Percentiles rank a stretch among this genome's conserved stretches.
phyloP scores from a whole-genome alignment of 2,888 invertebrate genomes.

The Petrolisthes manimaculis region DNA sequence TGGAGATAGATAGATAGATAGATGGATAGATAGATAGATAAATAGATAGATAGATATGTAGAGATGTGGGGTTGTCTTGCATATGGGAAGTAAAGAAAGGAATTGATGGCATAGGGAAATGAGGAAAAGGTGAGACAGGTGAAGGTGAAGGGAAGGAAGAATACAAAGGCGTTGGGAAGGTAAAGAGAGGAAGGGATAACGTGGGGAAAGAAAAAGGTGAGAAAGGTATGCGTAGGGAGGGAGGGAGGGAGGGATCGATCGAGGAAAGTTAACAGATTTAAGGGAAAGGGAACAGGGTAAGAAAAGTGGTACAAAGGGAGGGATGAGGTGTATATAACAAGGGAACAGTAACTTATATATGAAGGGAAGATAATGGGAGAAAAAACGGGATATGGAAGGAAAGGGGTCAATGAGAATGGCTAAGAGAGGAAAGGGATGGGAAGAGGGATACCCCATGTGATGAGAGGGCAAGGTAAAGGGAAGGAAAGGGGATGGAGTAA shows the following conservation, averaged over 20 bases:
- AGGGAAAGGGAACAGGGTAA: not conserved
- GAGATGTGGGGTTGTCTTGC: not conserved
- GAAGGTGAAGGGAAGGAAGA: conserved; percentile 1
- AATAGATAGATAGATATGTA: not conserved
- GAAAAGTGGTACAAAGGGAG: not conserved
- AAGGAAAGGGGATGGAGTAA: not conserved
- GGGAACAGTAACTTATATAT: too few relatives aligned
- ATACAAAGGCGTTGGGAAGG: not conserved
- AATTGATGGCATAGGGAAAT: not conserved
- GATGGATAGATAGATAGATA: not conserved
- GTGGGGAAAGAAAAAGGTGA: not conserved
- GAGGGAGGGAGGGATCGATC: conserved; percentile 11
- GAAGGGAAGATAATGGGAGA: not conserved
- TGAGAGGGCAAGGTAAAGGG: not conserved
- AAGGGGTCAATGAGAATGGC: not conserved
- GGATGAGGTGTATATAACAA: not conserved
- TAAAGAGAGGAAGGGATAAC: not conserved
- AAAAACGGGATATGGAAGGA: not conserved
- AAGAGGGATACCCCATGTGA: not conserved
- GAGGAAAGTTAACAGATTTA: not conserved
- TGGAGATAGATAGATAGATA: not conserved
- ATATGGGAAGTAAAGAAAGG: not conserved
- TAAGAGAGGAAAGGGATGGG: not conserved
- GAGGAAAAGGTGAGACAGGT: not conserved
- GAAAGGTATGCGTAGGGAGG: not conserved